Evolutionary conservation across 2,797 vertebrate species (phyloP), one percentile per base, ranked within the genome.

Genomic region (Acanthurus leucopareius): DNA sequence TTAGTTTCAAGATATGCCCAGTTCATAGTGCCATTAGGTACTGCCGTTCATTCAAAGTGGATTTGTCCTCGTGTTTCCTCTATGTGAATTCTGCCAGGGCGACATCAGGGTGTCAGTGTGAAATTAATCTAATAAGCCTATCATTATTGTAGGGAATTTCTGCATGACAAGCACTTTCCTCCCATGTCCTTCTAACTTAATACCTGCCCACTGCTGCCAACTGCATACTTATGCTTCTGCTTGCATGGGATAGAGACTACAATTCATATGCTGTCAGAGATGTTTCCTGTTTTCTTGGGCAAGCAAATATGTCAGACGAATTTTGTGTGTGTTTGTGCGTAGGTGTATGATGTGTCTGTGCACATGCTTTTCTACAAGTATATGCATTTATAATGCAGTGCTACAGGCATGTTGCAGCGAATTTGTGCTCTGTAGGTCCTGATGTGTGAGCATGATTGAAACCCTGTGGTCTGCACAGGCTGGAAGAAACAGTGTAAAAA

Each of bases 101-200:
- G 59, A 80, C 64, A 73, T 78, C 79, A 71, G 72, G 14, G 54
- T 88, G 86, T 80, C 79, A 74, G 49, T 75, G 65, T 74, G 53
- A 85, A 86, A 89, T 91, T 79, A 86, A 77, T 58, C 13, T 80
- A 82, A 87, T 69, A 79, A 76, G 73, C 69, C 65, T 86, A 74
- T 86, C 73, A 86, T 89, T 83, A 84, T 80, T 75, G 58, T 76
- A 51, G 60, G 70, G 70, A 48, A 82, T 82, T 82, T 84, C 79
- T 91, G 88, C 86, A 58, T 15, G 42, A 56, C 65, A 79, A 82
- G 80, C 84, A 83, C 73, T 88, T 89, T 85, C 40, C 73, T 69
- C 54, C 63, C 48, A 59, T 75, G 75, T 81, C 68, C 52, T 57
- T 78, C 47, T 60, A 75, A 79, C 82, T 79, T 76, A 89, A 82